Base-by-base conservation (phyloP, 2,888 invertebrate species). In the Xestia xanthographa region DNA sequence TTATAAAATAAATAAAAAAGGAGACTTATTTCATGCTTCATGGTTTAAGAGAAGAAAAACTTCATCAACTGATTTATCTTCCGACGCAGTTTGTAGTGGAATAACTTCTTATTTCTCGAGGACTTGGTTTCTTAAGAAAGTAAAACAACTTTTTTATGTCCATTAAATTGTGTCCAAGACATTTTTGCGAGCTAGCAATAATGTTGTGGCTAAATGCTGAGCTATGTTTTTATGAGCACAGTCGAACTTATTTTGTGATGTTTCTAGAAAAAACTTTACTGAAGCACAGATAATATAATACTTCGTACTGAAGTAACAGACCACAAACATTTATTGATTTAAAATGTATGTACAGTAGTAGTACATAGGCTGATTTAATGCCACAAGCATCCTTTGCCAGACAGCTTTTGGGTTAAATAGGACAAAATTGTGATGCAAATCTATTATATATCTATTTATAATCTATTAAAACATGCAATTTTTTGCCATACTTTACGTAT, bases 61-160 rank as follows among this genome's bases (percentile, higher is more conserved):
- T 77, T 82, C 69, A 77, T 69, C 77, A 82, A 70, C 66, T 62
- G 77, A 77, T 80, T 82, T 80, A 72, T 77, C 72, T 83, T 34
- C 58, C 56, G 4, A 50, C 38, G 70, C 63, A 77, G 66, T 62
- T 65, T 72, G 66, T 67, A 38, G 66, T 73, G 79, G 29, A 83
- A 67, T 72, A 83, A 80, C 43, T 78, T 80, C 65, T 48, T 45
- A 78, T 72, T 80, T 79, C 83, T 79, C 53, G 50, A 79, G 38
- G 66, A 65, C 72, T 83, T 79, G 50, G 58, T 56, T 75, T 50
- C 67, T 63, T 76, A 66, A 62, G 48, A 34, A 53, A 82, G 48
- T 53, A 58, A 60, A 71, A 53, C n/a, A 60, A 60, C 50, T 82
- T 63, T 58, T 68, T 82, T 66, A 66, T 70, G 66, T 70, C 60